Evolutionary conservation across 2,113 vertebrate genomes (phyloP).

Genomic region (Brachirus orientalis): DNA sequence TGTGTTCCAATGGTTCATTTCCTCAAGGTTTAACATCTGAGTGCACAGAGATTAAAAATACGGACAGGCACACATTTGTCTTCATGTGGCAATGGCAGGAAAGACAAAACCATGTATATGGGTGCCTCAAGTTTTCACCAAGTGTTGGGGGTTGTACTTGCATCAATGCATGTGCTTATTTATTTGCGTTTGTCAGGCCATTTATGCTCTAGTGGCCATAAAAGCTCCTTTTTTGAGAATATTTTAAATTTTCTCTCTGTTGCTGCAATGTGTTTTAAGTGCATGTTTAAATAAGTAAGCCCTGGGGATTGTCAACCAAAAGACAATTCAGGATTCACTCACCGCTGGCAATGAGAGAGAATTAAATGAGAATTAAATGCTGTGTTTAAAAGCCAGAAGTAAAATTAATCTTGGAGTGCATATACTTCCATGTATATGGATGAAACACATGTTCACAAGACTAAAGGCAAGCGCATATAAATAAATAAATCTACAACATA

Average conservation of each 20-base stretch:
- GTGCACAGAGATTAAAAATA: slow-evolving; percentile 40
- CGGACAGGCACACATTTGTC: slow-evolving; percentile 23
- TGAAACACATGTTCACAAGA: slow-evolving; percentile 12
- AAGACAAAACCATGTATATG: slow-evolving; percentile 8
- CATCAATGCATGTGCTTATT: slow-evolving; percentile 12
- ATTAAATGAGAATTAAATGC: not conserved
- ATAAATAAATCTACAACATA: slow-evolving; percentile 8
- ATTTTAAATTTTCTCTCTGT: too few relatives aligned
- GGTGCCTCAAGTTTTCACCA: not conserved
- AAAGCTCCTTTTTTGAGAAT: too few relatives aligned
- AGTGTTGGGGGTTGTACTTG: not conserved
- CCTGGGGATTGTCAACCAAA: slow-evolving; percentile 49
- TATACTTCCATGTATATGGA: slow-evolving; percentile 19
- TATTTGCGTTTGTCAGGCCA: slow-evolving; percentile 32
- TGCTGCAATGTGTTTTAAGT: slow-evolving; percentile 16
- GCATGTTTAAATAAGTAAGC: slow-evolving; percentile 52
- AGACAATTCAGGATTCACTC: slow-evolving; percentile 28
- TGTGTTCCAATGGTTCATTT: slow-evolving; percentile 35
- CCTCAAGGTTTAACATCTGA: slow-evolving; percentile 34
- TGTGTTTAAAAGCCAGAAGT: slow-evolving; percentile 25
- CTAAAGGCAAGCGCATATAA: not conserved
- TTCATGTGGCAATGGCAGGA: slow-evolving; percentile 11
- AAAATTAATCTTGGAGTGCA: not conserved
- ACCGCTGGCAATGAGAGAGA: slow-evolving; percentile 22
- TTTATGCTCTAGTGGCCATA: slow-evolving; percentile 37